phyloP scores from a whole-genome alignment of 2,113 vertebrate genomes.

The Fregetta grallaria region DNA sequence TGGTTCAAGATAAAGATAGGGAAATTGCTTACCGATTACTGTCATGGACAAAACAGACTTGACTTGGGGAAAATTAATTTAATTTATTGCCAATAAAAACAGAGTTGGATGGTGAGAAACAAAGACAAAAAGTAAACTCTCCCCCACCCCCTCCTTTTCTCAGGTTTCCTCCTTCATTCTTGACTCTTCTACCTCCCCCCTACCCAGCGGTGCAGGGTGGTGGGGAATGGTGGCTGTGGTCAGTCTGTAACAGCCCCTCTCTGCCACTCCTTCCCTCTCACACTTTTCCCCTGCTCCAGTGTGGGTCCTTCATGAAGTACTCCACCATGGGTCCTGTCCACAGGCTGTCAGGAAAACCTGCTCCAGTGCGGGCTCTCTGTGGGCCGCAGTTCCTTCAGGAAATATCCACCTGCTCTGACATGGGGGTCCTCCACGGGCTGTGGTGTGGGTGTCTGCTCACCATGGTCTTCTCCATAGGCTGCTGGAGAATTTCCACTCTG shows the following conservation, averaged over 20 bases:
- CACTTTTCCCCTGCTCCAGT: neutral
- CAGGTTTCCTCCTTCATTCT: neutral
- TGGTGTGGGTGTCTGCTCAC: neutral
- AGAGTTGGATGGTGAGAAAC: neutral
- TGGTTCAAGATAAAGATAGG: neutral
- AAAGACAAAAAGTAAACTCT: neutral
- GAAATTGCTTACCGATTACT: neutral
- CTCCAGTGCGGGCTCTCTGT: neutral
- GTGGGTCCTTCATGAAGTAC: neutral
- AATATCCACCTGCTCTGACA: neutral
- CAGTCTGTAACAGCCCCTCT: neutral
- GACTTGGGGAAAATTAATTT: neutral
- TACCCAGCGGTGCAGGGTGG: accelerated
- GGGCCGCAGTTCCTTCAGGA: neutral
- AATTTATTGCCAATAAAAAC: neutral
- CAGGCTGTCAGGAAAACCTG: neutral
- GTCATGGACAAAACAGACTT: neutral
- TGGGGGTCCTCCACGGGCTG: neutral
- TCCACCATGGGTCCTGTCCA: neutral
- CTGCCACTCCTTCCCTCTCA: neutral
- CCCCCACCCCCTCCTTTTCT: neutral
- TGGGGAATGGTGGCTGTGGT: neutral
- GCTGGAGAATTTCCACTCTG: neutral
- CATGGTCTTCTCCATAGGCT: neutral
- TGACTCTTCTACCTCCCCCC: neutral